Conservation (phyloP, 1,140 invertebrate genomes). For the Danaus melanippus region DNA sequence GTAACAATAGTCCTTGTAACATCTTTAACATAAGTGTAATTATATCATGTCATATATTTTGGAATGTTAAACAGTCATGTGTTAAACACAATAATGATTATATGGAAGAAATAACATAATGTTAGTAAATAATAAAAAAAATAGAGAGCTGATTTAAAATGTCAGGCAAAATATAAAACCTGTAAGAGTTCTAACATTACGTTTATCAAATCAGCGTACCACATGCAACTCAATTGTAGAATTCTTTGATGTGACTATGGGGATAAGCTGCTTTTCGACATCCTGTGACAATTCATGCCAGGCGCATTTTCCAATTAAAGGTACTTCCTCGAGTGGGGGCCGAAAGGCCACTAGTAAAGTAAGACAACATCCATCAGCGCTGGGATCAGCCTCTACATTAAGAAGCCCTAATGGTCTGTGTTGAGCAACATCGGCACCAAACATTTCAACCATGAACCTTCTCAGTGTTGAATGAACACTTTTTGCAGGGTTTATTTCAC, state of each 20-base stretch:
- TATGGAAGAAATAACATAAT: too few species aligned
- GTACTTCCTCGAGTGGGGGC: slow-evolving; percentile 87
- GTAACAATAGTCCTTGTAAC: too few species aligned
- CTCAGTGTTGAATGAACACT: slow-evolving; percentile 90
- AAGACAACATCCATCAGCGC: slow-evolving; percentile 85
- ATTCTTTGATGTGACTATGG: slow-evolving; percentile 79
- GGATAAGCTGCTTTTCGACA: slow-evolving; percentile 79
- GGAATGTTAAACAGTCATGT: too few species aligned
- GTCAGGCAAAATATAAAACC: too few species aligned
- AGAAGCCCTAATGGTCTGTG: slow-evolving; percentile 89
- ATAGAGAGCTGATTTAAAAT: too few species aligned
- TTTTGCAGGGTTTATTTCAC: slow-evolving; percentile 89
- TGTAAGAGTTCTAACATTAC: too few species aligned
- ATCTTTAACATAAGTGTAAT: neutral
- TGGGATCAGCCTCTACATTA: slow-evolving; percentile 75
- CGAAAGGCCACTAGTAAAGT: slow-evolving; percentile 89
- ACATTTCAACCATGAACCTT: slow-evolving; percentile 93
- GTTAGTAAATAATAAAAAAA: too few species aligned
- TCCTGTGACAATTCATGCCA: slow-evolving; percentile 86
- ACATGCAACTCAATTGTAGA: slow-evolving; percentile 86
- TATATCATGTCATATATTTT: neutral
- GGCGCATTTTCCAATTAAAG: slow-evolving; percentile 88
- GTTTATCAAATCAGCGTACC: slow-evolving; percentile 73
- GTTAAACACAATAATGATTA: too few species aligned
- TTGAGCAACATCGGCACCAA: slow-evolving; percentile 87